phyloP scores from a whole-genome alignment of 2,113 vertebrate genomes.

The Australoheros scitulus region DNA sequence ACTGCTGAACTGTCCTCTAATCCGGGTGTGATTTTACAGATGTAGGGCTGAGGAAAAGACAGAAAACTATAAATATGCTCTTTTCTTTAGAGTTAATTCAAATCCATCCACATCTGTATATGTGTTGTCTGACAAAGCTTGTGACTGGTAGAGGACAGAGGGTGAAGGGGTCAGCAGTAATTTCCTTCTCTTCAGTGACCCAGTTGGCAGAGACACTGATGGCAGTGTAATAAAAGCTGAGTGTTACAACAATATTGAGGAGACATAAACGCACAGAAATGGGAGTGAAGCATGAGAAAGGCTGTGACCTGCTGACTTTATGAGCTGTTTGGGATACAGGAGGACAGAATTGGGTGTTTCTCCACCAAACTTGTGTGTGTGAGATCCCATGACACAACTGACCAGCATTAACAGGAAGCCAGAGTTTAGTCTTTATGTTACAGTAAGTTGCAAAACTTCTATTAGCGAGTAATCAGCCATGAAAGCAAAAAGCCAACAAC shows the following conservation, averaged over 20 bases:
- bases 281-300: background rate
- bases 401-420: slow-evolving; percentile 24
- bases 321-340: slow-evolving; percentile 13
- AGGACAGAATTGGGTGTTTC: background rate
- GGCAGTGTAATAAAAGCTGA: slow-evolving; percentile 57
- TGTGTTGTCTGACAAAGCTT: background rate
- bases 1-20: background rate
- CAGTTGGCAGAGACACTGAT: slow-evolving; percentile 44
- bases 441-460: slow-evolving; percentile 1
- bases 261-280: background rate
- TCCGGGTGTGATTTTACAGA: background rate
- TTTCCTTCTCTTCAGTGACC: slow-evolving; percentile 49
- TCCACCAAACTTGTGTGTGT: background rate
- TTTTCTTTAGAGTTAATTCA: background rate
- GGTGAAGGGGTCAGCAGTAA: slow-evolving; percentile 47
- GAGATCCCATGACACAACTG: background rate
- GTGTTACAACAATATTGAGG: slow-evolving; percentile 59
- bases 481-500: slow-evolving; percentile 5
- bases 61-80: too few relatives aligned
- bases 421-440: background rate
- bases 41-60: background rate
- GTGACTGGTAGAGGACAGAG: background rate
- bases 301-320: background rate
- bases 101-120: background rate
- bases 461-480: background rate